phyloP scores from a whole-genome alignment of 2,888 invertebrate species.

The Podotricha telesiphe region DNA sequence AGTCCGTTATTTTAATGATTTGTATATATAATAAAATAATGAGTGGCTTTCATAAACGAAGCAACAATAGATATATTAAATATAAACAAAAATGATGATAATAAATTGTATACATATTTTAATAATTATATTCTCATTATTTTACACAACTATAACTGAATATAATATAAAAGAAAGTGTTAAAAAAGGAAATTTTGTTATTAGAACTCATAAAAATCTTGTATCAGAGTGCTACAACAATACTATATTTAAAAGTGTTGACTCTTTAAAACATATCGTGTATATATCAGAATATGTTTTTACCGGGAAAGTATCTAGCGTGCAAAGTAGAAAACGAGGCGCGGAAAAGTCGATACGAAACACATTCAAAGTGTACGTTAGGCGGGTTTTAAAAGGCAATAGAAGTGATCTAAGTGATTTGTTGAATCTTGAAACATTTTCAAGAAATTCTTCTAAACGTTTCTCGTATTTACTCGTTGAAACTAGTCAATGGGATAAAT shows the following conservation, averaged over 20 bases:
- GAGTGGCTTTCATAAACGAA: constrained; percentile 11
- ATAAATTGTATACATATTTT: constrained; percentile 50
- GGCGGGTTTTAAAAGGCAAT: constrained; percentile 77
- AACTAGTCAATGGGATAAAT: constrained; percentile 57
- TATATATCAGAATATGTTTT: constrained; percentile 75
- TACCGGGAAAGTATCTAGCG: constrained; percentile 78
- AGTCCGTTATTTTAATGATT: constrained; percentile 5
- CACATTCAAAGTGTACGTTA: constrained; percentile 76
- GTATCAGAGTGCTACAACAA: constrained; percentile 68
- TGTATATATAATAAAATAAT: constrained; percentile 23
- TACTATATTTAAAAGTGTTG: constrained; percentile 74
- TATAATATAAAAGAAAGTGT: constrained; percentile 72
- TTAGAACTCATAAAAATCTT: constrained; percentile 68
- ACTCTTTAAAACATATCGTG: constrained; percentile 68
- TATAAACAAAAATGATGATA: constrained; percentile 64
- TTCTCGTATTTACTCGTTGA: constrained; percentile 73
- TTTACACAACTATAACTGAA: constrained; percentile 61
- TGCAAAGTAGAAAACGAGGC: constrained; percentile 59
- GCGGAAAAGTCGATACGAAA: constrained; percentile 61
- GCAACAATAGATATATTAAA: constrained; percentile 23
- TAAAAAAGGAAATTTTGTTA: constrained; percentile 75
- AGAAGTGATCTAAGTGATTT: constrained; percentile 72
- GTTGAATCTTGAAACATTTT: constrained; percentile 73
- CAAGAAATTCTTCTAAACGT: constrained; percentile 70
- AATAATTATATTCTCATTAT: constrained; percentile 36